Evolutionary conservation across 2,113 vertebrate species (phyloP), one percentile per base, ranked within the genome.

Genomic region (Trematomus loennbergii): DNA sequence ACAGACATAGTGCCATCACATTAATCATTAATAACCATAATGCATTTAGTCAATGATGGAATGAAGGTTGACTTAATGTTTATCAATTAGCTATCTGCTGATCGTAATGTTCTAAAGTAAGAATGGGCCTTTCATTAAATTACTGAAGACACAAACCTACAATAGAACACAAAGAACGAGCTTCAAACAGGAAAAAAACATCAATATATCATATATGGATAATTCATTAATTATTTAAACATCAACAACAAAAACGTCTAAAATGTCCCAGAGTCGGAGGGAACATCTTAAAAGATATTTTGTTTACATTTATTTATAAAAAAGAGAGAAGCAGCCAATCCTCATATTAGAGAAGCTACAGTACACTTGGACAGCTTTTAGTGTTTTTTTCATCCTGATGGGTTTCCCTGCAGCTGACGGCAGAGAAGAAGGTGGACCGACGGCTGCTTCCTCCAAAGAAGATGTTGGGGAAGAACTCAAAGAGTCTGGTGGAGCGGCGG

Each of bases 401-500:
- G 54, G 50, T 64, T 60, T 62, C 15, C 2, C 9, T 43, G 22
- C 83, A 99, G 98, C 95, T 99, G 72, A 94, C 96, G 18, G 93
- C 94, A 18, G 97, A 98, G 81, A 98, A 95, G 85, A 98, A 97
- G 87, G 96, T 98, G 57, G 97, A 98, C 87, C 95, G 96, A 81
- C 96, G 96, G 78, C 94, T 99, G 3, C 95, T 99, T 67, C 98
- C 98, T 29, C 98, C 98, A 0, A 99, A 99, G 93, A 99, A 99
- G 93, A 98, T 99, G 12, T 95, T 99, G 80, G 98, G 98, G 18
- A 99, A 99, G 93, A 99, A 99, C 89, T 99, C 98, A 0, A 97
- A 95, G 91, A 97, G 96, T 83, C 90, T 99, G 84, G 97, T 99
- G 76, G 98, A 99, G 90, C 97, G 96, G 90, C 93, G 97, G 69